Base-by-base conservation (phyloP, 2,888 invertebrate species). In the Zygothrica quintamaculata region DNA sequence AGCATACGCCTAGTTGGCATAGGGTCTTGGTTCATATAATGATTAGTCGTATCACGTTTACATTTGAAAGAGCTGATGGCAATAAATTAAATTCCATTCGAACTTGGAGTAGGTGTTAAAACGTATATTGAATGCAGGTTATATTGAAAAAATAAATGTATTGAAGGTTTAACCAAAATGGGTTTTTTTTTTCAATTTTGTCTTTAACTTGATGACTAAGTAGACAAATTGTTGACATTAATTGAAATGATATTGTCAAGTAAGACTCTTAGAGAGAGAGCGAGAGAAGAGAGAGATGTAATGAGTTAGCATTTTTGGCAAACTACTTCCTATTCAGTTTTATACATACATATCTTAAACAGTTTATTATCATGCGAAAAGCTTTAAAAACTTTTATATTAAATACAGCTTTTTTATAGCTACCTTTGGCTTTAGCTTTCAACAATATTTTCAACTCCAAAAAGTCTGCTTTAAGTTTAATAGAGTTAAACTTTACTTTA, bases 71-170 rank as follows among this genome's bases (percentile, higher is more conserved):
- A 60, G 18, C 18, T 22, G 5, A 36, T 59, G 57, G 56, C 60
- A 40, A 69, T 72, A 52, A 77, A 80, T 66, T 44, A 60, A 73
- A 66, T 48, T 52, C 66, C 67, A 85, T 68, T 77, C 75, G 79
- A 81, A 81, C 81, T 82, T 81, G 82, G 59, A 53, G 31, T 53
- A 76, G 79, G 78, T 78, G 77, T 65, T 74, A 69, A 81, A 74
- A 74, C 82, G 74, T 79, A 78, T 72, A 74, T 65, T 77, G 43
- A 78, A 77, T 70, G 66, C 75, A 67, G 58, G 52, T 18, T 36
- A 22, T 43, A 40, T 58, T 52, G 60, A 52, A 72, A 55, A 59
- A 53, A 44, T 37, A 61, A 65, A 46, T 46, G 22, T 37, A 65
- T 55, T 58, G 84, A 84, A 84, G 84, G 80, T 65, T 74, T 84